Evolutionary conservation across 1,140 invertebrate species (phyloP).

Genomic region (Drosophila willistoni): DNA sequence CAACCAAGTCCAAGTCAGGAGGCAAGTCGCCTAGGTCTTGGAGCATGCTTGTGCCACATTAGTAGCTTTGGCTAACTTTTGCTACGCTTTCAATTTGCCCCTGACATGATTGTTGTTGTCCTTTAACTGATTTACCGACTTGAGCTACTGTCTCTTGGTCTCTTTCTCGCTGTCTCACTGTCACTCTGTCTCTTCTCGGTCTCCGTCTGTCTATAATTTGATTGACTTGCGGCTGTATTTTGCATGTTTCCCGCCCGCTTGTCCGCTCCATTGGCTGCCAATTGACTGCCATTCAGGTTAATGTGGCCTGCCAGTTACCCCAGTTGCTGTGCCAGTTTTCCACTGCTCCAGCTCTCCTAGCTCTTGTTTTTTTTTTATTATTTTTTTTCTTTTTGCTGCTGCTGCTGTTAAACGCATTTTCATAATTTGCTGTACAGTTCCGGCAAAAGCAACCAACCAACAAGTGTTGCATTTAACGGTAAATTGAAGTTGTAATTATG

Average conservation of each 20-base stretch:
- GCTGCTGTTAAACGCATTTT: conserved; percentile 70
- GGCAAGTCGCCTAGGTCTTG: conserved; percentile 7
- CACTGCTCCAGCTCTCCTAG: conserved; percentile 22
- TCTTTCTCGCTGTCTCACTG: neutral
- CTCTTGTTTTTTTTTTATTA: conserved; percentile 34
- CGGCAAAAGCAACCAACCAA: conserved; percentile 46
- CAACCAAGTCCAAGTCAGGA: no score
- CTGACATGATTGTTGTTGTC: conserved; percentile 73
- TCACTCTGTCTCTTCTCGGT: conserved; percentile 23
- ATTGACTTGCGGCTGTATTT: conserved; percentile 75
- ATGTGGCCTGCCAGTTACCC: conserved; percentile 49
- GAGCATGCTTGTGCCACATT: conserved; percentile 49
- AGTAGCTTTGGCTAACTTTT: conserved; percentile 34
- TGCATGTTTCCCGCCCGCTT: conserved; percentile 59
- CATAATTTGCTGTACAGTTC: conserved; percentile 76
- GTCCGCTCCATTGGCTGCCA: conserved; percentile 58
- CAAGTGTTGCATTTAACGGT: conserved; percentile 77
- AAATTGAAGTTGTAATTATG: conserved; percentile 60
- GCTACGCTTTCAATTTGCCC: conserved; percentile 65
- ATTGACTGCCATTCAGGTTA: conserved; percentile 74
- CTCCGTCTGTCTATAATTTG: conserved; percentile 64
- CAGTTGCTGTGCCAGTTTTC: conserved; percentile 65
- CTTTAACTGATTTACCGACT: conserved; percentile 75
- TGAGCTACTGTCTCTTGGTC: conserved; percentile 43
- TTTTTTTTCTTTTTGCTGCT: conserved; percentile 6